Evolutionary conservation across 2,888 invertebrate species (phyloP).

Genomic region (Amphipyra berbera): DNA sequence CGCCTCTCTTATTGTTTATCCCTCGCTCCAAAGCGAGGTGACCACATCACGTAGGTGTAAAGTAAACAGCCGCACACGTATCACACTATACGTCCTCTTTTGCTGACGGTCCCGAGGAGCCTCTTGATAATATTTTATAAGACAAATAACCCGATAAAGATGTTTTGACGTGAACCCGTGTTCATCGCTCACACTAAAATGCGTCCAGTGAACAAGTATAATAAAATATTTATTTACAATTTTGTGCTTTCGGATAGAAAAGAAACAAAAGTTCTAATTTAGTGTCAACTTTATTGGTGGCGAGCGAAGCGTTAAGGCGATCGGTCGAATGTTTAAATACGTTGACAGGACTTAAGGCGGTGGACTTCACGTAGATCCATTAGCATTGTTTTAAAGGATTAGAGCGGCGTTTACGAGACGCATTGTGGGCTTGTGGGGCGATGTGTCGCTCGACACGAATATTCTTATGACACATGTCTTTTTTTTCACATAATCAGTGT

Average conservation of each 20-base stretch:
- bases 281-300: conserved; percentile 88
- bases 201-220: conserved; percentile 87
- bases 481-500: conserved; percentile 80
- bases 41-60: conserved; percentile 87
- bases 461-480: conserved; percentile 87
- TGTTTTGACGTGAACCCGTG: conserved; percentile 90
- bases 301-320: conserved; percentile 86
- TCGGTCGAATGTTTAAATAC: conserved; percentile 79
- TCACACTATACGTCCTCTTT: conserved; percentile 86
- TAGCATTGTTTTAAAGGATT: conserved; percentile 90
- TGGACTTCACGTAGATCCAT: conserved; percentile 85
- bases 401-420: conserved; percentile 81
- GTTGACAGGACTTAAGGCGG: conserved; percentile 85
- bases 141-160: conserved; percentile 90
- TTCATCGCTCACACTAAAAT: conserved; percentile 90
- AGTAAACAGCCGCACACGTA: conserved; percentile 87
- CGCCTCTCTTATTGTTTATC: conserved; percentile 88
- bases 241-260: conserved; percentile 81
- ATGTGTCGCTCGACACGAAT: conserved; percentile 82
- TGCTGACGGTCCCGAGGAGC: conserved; percentile 88
- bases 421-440: conserved; percentile 74
- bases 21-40: conserved; percentile 83
- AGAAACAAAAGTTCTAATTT: conserved; percentile 85
- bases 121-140: conserved; percentile 90
- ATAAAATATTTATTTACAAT: conserved; percentile 88